A percentile compares a stretch with the other conserved stretches of the same genome.
Conservation (phyloP, 2,888 invertebrate genomes). For the Nymphalis polychloros region DNA sequence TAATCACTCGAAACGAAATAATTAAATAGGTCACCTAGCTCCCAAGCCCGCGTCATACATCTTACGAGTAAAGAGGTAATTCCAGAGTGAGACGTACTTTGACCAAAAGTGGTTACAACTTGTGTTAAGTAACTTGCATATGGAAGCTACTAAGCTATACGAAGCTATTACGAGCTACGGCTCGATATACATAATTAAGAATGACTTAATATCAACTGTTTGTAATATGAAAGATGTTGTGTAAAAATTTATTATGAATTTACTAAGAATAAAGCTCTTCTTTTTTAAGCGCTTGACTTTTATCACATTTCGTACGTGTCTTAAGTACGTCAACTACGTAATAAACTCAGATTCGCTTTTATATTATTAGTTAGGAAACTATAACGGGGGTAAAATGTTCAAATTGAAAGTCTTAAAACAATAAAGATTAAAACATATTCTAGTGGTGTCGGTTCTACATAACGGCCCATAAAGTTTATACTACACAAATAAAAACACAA, state of each 20-base stretch:
- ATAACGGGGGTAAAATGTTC: no score
- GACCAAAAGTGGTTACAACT: slow-evolving; percentile 22
- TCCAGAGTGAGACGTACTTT: slow-evolving; percentile 25
- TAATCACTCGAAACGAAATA: slow-evolving; percentile 26
- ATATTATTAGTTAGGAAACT: no score
- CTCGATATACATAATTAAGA: background rate
- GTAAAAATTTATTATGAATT: background rate
- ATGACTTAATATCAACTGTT: no score
- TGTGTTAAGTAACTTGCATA: slow-evolving; percentile 4
- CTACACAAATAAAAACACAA: background rate
- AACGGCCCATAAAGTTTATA: background rate
- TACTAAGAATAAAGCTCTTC: background rate
- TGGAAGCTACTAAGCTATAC: background rate
- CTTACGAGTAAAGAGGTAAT: slow-evolving; percentile 37
- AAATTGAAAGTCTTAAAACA: background rate
- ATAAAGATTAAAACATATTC: background rate
- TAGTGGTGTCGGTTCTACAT: background rate
- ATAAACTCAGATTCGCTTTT: no score
- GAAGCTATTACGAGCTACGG: background rate
- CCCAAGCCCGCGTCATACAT: slow-evolving; percentile 36
- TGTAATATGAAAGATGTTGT: no score
- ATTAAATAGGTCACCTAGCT: slow-evolving; percentile 25
- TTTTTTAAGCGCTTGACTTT: no score
- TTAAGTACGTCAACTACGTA: no score
- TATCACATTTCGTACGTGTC: no score